Evolutionary conservation across 1,140 invertebrate species (phyloP).

Genomic region (Pogonognathellus flavescens): DNA sequence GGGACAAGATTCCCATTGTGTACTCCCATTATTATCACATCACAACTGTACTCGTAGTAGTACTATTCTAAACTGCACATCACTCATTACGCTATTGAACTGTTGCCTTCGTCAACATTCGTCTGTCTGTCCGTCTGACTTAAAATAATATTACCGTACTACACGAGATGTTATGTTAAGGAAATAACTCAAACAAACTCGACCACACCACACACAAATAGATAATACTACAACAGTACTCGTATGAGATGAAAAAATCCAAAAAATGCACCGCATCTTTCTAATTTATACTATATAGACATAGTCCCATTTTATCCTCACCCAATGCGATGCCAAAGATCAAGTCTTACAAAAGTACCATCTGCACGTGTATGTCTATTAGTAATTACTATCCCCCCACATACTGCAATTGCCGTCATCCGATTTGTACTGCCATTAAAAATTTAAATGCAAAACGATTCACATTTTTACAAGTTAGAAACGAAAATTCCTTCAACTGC

Average conservation of each 20-base stretch:
- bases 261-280: no score
- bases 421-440: background rate
- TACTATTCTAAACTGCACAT: constrained; percentile 10
- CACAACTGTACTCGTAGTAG: background rate
- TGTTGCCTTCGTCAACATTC: constrained; percentile 27
- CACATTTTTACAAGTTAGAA: background rate
- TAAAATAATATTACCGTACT: background rate
- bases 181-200: constrained; percentile 15
- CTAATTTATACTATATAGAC: no score
- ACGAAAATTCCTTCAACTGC: background rate
- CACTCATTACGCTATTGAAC: background rate
- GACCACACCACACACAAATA: background rate
- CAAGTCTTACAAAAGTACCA: no score
- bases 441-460: background rate
- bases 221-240: no score
- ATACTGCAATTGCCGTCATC: background rate
- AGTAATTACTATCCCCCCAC: background rate
- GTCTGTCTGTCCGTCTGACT: constrained; percentile 26
- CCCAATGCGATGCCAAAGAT: no score
- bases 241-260: no score
- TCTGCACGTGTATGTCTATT: background rate
- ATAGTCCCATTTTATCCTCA: no score
- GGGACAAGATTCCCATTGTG: background rate
- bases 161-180: constrained; percentile 24
- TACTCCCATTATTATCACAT: constrained; percentile 41